Conservation (phyloP, 2,113 vertebrate species). For the Ornithorhynchus anatinus region DNA sequence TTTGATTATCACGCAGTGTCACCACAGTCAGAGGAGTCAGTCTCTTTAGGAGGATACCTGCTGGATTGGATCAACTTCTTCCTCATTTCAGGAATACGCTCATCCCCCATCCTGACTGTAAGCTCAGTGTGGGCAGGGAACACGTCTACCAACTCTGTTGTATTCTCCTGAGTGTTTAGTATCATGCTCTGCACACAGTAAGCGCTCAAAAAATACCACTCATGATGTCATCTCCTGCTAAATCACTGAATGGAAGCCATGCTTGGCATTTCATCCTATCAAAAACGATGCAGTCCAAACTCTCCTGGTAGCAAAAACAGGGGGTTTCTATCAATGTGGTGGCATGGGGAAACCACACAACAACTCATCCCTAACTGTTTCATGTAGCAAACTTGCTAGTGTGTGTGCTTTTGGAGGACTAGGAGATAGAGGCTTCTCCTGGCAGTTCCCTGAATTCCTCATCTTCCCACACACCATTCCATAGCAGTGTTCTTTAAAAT, state of each 20-base stretch:
- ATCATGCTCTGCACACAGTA: too few species aligned
- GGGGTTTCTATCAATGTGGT: background rate
- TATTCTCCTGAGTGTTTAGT: too few species aligned
- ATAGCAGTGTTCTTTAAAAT: slow-evolving; percentile 8
- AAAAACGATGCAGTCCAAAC: background rate
- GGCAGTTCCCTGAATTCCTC: background rate
- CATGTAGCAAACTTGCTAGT: too few species aligned
- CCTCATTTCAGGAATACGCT: background rate
- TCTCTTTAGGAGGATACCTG: background rate
- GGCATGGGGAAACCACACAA: background rate
- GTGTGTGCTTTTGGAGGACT: too few species aligned
- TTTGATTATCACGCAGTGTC: background rate
- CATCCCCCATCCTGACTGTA: background rate
- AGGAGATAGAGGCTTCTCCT: background rate
- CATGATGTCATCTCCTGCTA: too few species aligned
- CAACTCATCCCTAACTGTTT: background rate
- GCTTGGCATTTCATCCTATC: background rate
- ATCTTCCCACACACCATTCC: background rate
- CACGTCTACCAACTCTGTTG: too few species aligned
- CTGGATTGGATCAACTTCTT: background rate
- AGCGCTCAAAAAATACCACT: too few species aligned
- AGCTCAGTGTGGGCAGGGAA: too few species aligned
- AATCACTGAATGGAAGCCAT: too few species aligned
- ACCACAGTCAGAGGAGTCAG: background rate
- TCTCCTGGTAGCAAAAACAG: background rate